Base-by-base conservation (phyloP, 2,888 invertebrate genomes). In the Calliscelio sp. region DNA sequence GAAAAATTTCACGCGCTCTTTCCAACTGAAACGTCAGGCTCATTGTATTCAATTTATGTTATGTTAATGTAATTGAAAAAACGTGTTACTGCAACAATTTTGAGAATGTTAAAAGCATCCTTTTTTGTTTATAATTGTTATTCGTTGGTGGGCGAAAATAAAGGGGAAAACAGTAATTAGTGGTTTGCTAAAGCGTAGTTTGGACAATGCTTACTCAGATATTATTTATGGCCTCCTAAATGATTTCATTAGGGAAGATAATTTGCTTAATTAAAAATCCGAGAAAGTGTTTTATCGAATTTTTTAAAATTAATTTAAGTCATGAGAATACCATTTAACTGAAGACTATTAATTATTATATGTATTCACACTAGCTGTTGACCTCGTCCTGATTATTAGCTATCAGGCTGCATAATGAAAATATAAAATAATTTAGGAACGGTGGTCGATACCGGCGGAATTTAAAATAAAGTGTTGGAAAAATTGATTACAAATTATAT, bases 1-100 rank as follows among this genome's bases (percentile, higher is more conserved):
- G 87, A 4, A 89, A 88, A 81, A 51, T 91, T 14, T 71, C 87
- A 0, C 20, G 22, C 18, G n/a, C 63, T 11, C 14, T 81, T 28
- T 46, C 38, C 38, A 70, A 18, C 44, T 70, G 41, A 70, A 44
- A 41, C 8, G 20, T 25, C 2, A 18, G n/a, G n/a, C 20, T n/a
- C 35, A 35, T 11, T 3, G 35, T 1, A 35, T 11, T 35, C 1
- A 35, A 35, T 25, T 44, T 24, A 10, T n/a, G n/a, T n/a, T n/a
- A n/a, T n/a, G n/a, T n/a, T n/a, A n/a, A n/a, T n/a, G n/a, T n/a
- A n/a, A n/a, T n/a, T n/a, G n/a, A n/a, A n/a, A n/a, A n/a, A n/a
- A n/a, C n/a, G n/a, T n/a, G n/a, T n/a, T n/a, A n/a, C n/a, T n/a
- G n/a, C n/a, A n/a, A n/a, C n/a, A n/a, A n/a, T n/a, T n/a, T n/a